phyloP scores from a whole-genome alignment of 1,140 invertebrate genomes.

The Leptoteleia sp. region DNA sequence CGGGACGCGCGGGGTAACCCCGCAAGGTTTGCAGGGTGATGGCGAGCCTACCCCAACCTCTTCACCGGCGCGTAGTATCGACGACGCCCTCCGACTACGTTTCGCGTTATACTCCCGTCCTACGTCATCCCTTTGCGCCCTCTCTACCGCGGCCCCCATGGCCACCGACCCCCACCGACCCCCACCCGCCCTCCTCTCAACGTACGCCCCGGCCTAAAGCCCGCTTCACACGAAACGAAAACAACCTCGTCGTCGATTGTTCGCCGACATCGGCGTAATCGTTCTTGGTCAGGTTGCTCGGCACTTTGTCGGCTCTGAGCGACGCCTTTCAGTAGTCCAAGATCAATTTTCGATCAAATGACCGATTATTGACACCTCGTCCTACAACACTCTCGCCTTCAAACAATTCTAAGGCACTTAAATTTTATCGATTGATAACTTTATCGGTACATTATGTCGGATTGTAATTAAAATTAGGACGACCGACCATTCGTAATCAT shows the following conservation, averaged over 20 bases:
- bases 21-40: conserved; percentile 63
- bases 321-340: neutral
- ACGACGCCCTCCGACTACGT: conserved; percentile 77
- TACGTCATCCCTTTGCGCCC: conserved; percentile 62
- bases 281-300: neutral
- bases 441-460: too few species aligned
- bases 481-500: too few species aligned
- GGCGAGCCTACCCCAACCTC: conserved; percentile 80
- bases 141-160: conserved; percentile 30
- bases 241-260: conserved; percentile 12
- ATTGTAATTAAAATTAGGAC: too few species aligned
- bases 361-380: too few species aligned
- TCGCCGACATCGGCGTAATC: conserved; percentile 1
- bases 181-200: too few species aligned
- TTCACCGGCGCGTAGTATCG: conserved; percentile 76
- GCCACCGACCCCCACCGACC: too few species aligned
- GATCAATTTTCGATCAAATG: neutral
- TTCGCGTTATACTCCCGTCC: conserved; percentile 57
- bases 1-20: conserved; percentile 19
- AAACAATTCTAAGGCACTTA: too few species aligned
- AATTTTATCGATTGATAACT: too few species aligned
- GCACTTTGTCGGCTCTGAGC: neutral
- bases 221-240: conserved; percentile 35
- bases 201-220: conserved; percentile 10
- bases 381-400: too few species aligned